Base-by-base conservation (phyloP, 2,113 vertebrate genomes). In the Tenrec ecaudatus region DNA sequence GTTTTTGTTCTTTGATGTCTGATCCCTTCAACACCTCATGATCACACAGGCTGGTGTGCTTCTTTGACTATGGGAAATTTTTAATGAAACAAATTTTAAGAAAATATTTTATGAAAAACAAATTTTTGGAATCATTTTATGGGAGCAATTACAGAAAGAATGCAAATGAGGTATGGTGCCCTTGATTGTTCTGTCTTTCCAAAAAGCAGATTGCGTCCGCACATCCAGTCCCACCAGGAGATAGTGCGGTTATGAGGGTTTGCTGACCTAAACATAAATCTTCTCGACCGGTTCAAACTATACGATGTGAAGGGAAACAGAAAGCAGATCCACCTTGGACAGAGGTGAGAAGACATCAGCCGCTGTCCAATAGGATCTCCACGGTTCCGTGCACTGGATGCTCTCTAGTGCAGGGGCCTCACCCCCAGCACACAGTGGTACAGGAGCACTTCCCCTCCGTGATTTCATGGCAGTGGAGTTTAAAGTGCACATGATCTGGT, bases 231-330 rank as follows among this genome's bases (percentile, higher is more conserved):
- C 33, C 81, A 36, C 12, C 15, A 29, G 10, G 23, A 25, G 57
- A 1, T 75, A 60, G 76, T 88, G 86, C 31, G 29, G 76, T 79
- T 82, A 85, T 33, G 82, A 79, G 73, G 53, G 81, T 69, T 93
- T 25, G 53, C 60, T 81, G 64, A 89, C 31, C 25, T 58, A 92
- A 71, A 92, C 87, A 81, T 40, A 78, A 33, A 69, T 92, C 29
- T 80, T 60, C 79, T 91, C 84, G 87, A 92, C 76, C 20, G 53
- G 69, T 89, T 36, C 25, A 8, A 86, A 86, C n/a, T 85, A 3
- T 90, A 25, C 16, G 38, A 25, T 40, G 6, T 57, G 38, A 84
- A 75, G 75, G 71, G 15, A 85, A 86, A 76, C 89, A 25, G 43
- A 66, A 84, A 82, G 33, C 27, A 81, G 58, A n/a, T 66, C 71